phyloP scores from a whole-genome alignment of 2,797 vertebrate genomes.

The Phaenicophaeus curvirostris region DNA sequence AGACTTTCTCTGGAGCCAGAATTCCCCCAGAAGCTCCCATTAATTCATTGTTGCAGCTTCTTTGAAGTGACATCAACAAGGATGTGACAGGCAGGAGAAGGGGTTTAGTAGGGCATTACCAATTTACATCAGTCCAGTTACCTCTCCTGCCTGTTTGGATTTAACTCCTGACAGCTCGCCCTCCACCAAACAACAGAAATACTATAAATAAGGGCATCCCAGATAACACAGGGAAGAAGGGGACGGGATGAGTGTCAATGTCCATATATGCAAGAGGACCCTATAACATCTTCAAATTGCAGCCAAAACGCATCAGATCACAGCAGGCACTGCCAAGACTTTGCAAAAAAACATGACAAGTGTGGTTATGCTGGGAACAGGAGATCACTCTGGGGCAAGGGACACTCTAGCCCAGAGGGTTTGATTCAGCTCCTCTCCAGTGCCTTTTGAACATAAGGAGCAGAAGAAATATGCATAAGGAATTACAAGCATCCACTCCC shows the following conservation, averaged over 20 bases:
- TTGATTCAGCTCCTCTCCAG: not conserved
- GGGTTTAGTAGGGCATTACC: not conserved
- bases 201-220: not conserved
- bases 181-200: not conserved
- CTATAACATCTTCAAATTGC: not conserved
- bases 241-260: not conserved
- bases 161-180: conserved; percentile 16
- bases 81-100: not conserved
- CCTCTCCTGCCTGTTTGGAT: not conserved
- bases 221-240: not conserved
- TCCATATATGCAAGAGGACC: not conserved
- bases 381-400: fast-evolving
- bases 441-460: not conserved
- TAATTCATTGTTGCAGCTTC: not conserved
- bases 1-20: not conserved
- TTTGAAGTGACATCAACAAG: conserved; percentile 21
- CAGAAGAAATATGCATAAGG: not conserved
- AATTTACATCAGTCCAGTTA: conserved; percentile 24
- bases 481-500: not conserved
- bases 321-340: not conserved
- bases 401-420: not conserved
- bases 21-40: not conserved
- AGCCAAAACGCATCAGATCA: not conserved
- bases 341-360: not conserved
- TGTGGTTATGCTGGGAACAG: fast-evolving